Conservation (phyloP, 2,113 vertebrate genomes). For the Pithys albifrons region DNA sequence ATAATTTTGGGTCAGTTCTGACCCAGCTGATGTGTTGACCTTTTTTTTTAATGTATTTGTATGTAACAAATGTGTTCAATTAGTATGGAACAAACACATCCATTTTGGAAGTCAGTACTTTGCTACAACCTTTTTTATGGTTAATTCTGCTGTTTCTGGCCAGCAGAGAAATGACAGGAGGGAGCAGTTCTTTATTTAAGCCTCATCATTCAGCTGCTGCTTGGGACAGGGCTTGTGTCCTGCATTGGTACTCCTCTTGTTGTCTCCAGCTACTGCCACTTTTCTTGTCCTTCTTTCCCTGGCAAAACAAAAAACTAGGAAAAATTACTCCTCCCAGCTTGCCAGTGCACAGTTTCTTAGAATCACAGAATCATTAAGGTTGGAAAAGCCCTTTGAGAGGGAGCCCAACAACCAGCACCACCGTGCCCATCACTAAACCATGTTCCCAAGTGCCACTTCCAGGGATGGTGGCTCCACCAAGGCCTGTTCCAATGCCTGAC, state of each 20-base stretch:
- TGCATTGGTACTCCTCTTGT: too few species aligned
- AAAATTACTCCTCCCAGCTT: not conserved
- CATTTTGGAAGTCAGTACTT: not conserved
- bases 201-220: too few species aligned
- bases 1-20: not conserved
- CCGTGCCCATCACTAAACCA: not conserved
- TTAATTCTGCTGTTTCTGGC: not conserved
- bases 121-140: not conserved
- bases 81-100: not conserved
- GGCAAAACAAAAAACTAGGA: not conserved
- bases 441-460: not conserved
- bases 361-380: not conserved
- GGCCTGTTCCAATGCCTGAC: not conserved
- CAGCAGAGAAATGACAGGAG: not conserved
- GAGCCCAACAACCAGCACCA: not conserved
- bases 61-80: not conserved
- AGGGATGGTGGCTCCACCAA: not conserved
- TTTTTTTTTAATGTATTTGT: not conserved
- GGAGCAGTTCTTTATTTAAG: not conserved
- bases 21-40: not conserved
- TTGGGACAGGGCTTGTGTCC: too few species aligned
- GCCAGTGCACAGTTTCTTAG: not conserved
- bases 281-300: not conserved
- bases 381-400: not conserved
- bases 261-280: not conserved